A percentile compares a stretch with the other conserved stretches of the same genome.
These are phyloP conservation scores for Onchidella celtica DNA, from an alignment of 2,888 invertebrate genomes.

Conservation along the genomic window DNA sequence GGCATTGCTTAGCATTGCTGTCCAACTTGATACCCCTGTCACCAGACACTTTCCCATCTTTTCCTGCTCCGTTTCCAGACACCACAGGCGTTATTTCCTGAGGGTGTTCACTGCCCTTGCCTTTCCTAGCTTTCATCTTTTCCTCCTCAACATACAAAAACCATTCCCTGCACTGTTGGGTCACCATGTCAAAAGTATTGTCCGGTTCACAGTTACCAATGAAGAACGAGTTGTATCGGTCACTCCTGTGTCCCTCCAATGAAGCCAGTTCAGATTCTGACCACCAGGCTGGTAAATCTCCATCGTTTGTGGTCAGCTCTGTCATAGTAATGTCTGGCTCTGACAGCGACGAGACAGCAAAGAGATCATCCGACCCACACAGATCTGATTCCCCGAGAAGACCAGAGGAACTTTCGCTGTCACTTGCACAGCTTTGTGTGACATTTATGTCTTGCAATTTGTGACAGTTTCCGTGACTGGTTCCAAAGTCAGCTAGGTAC, in stretches of 20 bases:
- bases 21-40: not conserved
- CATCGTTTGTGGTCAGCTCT: not conserved
- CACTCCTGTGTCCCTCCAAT: too few relatives aligned
- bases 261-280: not conserved
- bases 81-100: not conserved
- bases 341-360: conserved; percentile 38
- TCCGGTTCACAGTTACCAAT: conserved; percentile 34
- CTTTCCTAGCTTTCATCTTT: not conserved
- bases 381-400: conserved; percentile 42
- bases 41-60: not conserved
- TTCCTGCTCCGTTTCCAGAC: not conserved
- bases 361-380: conserved; percentile 34
- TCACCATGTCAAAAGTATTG: not conserved
- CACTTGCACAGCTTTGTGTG: too few relatives aligned
- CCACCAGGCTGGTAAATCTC: too few relatives aligned
- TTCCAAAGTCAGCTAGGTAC: too few relatives aligned
- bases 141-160: not conserved
- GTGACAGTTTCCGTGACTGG: too few relatives aligned
- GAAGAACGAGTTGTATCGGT: conserved; percentile 37
- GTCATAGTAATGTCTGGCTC: not conserved
- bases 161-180: conserved; percentile 26
- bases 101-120: not conserved
- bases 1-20: not conserved
- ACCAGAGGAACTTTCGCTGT: conserved; percentile 29
- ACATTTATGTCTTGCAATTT: too few relatives aligned